Evolutionary conservation across 2,113 vertebrate genomes (phyloP).

Genomic region (Proteles cristata): DNA sequence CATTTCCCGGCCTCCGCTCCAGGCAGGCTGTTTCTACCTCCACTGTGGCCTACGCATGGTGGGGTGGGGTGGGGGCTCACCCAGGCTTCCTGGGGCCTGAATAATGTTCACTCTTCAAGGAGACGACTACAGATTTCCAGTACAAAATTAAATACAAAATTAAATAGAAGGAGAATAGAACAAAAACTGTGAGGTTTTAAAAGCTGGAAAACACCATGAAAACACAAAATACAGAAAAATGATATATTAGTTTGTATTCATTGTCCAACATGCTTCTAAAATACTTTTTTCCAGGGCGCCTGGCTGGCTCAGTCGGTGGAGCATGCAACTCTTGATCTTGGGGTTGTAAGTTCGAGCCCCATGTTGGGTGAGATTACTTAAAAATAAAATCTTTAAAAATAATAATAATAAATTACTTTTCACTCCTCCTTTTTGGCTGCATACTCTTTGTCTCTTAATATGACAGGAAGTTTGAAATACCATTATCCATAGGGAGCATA

Average conservation of each 20-base stretch:
- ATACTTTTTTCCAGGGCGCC: too few relatives aligned
- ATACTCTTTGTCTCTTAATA: neutral
- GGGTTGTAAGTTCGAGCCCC: too few relatives aligned
- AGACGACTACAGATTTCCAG: constrained; percentile 7
- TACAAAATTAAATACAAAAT: constrained; percentile 3
- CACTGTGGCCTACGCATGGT: neutral
- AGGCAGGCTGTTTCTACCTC: neutral
- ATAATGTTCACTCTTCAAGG: neutral
- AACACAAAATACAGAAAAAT: constrained; percentile 2
- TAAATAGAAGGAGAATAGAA: neutral
- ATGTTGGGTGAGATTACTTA: too few relatives aligned
- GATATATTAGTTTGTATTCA: neutral
- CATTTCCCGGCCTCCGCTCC: neutral
- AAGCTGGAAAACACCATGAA: neutral
- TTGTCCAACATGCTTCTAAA: neutral
- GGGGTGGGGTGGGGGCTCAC: neutral
- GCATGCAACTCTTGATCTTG: too few relatives aligned
- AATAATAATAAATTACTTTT: neutral
- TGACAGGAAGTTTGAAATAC: neutral
- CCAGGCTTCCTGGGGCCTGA: neutral
- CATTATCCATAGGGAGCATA: neutral
- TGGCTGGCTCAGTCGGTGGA: too few relatives aligned
- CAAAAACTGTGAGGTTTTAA: neutral
- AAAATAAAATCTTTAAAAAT: too few relatives aligned
- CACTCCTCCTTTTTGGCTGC: neutral